Conservation (phyloP, 2,888 invertebrate genomes). For the Heliconius charithonia region DNA sequence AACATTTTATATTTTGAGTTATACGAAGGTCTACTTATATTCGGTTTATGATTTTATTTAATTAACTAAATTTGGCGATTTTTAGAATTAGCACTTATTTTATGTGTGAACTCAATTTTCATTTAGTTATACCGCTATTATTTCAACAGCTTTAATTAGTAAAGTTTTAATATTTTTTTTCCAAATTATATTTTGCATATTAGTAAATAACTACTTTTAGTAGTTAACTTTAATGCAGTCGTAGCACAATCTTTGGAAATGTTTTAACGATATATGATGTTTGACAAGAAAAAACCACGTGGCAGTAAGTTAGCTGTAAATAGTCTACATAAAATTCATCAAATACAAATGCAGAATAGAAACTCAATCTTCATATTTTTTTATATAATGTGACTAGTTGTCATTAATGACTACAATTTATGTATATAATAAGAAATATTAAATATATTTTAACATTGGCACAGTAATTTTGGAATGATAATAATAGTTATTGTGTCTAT, state of each 20-base stretch:
- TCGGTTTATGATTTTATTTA: not conserved
- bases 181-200: not conserved
- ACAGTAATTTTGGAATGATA: constrained; percentile 11
- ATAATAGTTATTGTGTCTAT: not conserved
- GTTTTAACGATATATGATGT: too few species aligned
- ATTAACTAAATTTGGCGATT: not conserved
- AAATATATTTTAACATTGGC: constrained; percentile 3
- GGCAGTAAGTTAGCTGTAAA: too few species aligned
- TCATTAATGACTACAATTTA: not conserved
- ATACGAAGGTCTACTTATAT: not conserved
- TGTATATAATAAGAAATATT: not conserved
- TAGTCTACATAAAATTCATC: constrained; percentile 6
- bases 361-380: not conserved
- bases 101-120: not conserved
- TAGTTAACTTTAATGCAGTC: too few species aligned
- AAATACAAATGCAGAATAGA: not conserved
- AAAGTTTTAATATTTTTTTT: not conserved
- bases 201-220: not conserved
- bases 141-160: not conserved
- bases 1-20: not conserved
- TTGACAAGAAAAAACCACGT: too few species aligned
- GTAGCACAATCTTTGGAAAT: too few species aligned
- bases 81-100: not conserved
- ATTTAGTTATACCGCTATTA: not conserved
- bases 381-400: not conserved